Conservation (phyloP, 2,888 invertebrate species). For the Rhamphomyia laevipes region DNA sequence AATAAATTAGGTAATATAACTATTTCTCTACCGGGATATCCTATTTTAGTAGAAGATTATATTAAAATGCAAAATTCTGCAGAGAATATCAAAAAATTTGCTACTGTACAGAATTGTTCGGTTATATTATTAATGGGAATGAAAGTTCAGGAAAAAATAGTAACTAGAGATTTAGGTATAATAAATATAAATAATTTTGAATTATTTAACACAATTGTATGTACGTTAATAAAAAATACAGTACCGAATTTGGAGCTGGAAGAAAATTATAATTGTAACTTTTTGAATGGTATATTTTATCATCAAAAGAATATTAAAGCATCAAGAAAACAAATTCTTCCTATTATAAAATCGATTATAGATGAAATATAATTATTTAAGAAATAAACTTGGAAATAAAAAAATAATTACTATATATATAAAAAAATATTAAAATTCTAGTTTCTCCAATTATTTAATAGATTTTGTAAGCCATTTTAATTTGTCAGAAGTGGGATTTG, state of each 20-base stretch:
- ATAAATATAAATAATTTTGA: slow-evolving; percentile 29
- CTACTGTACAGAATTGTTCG: slow-evolving; percentile 34
- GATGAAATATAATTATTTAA: slow-evolving; percentile 2
- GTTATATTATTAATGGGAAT: slow-evolving; percentile 52
- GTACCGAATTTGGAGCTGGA: slow-evolving; percentile 31
- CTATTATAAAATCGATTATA: slow-evolving; percentile 44
- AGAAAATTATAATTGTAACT: slow-evolving; percentile 27
- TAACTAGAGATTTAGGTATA: slow-evolving; percentile 50
- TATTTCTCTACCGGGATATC: slow-evolving; percentile 43
- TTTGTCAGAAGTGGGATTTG: slow-evolving; percentile 34
- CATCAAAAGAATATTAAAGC: slow-evolving; percentile 47
- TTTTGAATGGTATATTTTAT: slow-evolving; percentile 41
- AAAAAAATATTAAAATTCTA: too few relatives aligned
- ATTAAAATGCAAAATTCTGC: slow-evolving; percentile 31
- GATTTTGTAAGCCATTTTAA: too few relatives aligned
- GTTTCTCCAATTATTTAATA: too few relatives aligned
- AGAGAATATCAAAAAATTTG: slow-evolving; percentile 42
- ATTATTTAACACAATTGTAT: slow-evolving; percentile 22
- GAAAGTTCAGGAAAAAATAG: slow-evolving; percentile 38
- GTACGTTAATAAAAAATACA: slow-evolving; percentile 15
- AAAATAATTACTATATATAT: too few relatives aligned
- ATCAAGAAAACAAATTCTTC: slow-evolving; percentile 58
- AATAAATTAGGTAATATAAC: slow-evolving; percentile 40
- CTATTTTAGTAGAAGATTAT: slow-evolving; percentile 27
- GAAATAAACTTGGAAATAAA: too few relatives aligned